Conservation (phyloP, 2,888 invertebrate species). For the Drosophila algonquin region DNA sequence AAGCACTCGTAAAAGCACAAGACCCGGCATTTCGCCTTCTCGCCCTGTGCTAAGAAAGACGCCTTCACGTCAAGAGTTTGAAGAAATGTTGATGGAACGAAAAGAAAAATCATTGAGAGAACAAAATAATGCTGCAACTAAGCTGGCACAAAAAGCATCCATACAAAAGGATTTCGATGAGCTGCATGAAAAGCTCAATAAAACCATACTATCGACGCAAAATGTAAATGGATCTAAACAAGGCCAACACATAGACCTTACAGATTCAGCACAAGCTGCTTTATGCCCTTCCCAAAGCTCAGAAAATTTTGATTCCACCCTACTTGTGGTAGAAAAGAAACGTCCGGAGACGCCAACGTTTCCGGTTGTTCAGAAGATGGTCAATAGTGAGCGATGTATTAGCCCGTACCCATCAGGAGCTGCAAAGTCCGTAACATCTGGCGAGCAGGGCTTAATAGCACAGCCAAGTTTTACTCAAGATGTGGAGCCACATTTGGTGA, state of each 20-base stretch:
- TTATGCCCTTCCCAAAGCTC: not conserved
- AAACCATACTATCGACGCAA: slow-evolving; percentile 17
- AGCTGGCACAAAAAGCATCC: slow-evolving; percentile 59
- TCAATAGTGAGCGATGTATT: slow-evolving; percentile 86
- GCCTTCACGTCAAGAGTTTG: slow-evolving; percentile 82
- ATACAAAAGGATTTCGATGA: slow-evolving; percentile 67
- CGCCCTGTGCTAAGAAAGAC: slow-evolving; percentile 78
- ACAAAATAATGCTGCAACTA: slow-evolving; percentile 50
- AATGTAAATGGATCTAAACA: not conserved
- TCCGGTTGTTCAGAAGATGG: slow-evolving; percentile 93
- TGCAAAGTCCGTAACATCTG: slow-evolving; percentile 18
- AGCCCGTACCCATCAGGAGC: slow-evolving; percentile 67
- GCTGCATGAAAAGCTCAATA: slow-evolving; percentile 56
- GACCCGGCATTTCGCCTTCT: slow-evolving; percentile 70
- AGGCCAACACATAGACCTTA: slow-evolving; percentile 46
- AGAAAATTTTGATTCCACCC: not conserved
- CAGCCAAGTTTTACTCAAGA: slow-evolving; percentile 87
- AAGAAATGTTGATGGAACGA: slow-evolving; percentile 82
- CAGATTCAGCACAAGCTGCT: slow-evolving; percentile 40
- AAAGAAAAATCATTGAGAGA: slow-evolving; percentile 72
- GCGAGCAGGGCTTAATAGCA: not conserved
- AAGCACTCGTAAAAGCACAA: slow-evolving; percentile 87
- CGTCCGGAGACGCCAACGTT: slow-evolving; percentile 95
- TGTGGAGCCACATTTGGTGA: slow-evolving; percentile 93
- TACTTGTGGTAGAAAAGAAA: slow-evolving; percentile 70